These are phyloP conservation scores for Parnassius mnemosyne DNA, from an alignment of 2,888 invertebrate genomes.

Conservation along the genomic window DNA sequence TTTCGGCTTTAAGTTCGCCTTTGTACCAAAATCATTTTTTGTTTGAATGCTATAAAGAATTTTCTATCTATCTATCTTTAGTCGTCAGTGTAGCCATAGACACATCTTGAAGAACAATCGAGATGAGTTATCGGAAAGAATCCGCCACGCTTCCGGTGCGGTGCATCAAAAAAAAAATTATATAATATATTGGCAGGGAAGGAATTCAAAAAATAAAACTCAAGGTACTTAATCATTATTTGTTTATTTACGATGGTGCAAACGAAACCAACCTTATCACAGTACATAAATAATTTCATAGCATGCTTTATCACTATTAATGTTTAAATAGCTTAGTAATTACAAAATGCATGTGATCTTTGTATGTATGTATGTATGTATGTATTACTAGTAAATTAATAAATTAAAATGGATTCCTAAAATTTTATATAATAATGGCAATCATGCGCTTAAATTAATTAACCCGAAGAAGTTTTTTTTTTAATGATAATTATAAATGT, in stretches of 20 bases:
- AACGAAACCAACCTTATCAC: slow-evolving; percentile 61
- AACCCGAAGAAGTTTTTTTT: no score
- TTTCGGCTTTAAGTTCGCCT: no score
- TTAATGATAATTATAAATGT: no score
- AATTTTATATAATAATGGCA: slow-evolving; percentile 4
- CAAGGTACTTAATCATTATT: slow-evolving; percentile 31
- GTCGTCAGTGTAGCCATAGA: no score
- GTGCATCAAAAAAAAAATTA: no score
- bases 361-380: slow-evolving; percentile 36
- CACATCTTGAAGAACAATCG: no score
- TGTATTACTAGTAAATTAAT: slow-evolving; percentile 14
- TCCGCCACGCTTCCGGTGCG: neutral
- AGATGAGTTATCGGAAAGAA: no score
- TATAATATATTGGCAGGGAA: no score
- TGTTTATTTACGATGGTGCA: slow-evolving; percentile 52
- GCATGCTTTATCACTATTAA: slow-evolving; percentile 33
- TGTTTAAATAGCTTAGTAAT: slow-evolving; percentile 34
- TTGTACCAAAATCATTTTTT: no score
- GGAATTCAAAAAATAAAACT: slow-evolving; percentile 33
- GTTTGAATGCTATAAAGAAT: no score
- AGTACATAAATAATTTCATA: slow-evolving; percentile 49
- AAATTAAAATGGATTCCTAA: slow-evolving; percentile 12
- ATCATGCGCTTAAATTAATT: neutral
- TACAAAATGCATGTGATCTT: slow-evolving; percentile 52
- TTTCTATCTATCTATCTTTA: no score